Evolutionary conservation across 2,113 vertebrate species (phyloP), one percentile per base, ranked within the genome.

Genomic region (Pterocles burchelli): DNA sequence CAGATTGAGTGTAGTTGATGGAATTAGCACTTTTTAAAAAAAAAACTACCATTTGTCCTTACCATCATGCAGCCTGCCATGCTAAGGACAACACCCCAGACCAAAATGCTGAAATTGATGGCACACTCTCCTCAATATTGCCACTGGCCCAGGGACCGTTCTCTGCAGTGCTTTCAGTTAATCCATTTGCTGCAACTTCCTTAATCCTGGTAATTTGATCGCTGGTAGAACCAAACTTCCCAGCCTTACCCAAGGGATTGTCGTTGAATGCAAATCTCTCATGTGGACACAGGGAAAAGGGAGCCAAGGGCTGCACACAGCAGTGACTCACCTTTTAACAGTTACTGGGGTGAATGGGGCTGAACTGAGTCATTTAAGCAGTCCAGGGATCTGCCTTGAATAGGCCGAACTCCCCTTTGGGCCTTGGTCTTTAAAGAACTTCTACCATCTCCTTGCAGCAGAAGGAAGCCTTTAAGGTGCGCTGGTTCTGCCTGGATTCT

Each of bases 401-500:
- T 19, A 80, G 62, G 43, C 24, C 1, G 2, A 75, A 61, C 31
- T 55, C 17, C 41, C 31, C 24, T 13, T 31, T 38, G 38, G 59
- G 28, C 59, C 13, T 38, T 54, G 46, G 20, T 96, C 70, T 92
- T 72, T 90, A 86, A 94, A 82, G 46, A 83, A 61, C 26, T 89
- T 90, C 29, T 90, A 55, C 92, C 33, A 49, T 84, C 93, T 87
- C 93, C 91, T 93, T 96, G 87, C 97, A 99, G 99, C 98, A 99
- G 85, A 98, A 95, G 61, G 99, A 99, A 92, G 77, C 97, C 62
- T 99, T 99, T 96, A 99, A 98, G 96, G 98, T 98, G 94, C 98
- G 99, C 73, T 99, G 99, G 99, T 99, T 99, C 58, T 97, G 98
- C 93, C 96, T 99, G 97, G 99, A 99, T 92, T 96, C 98, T 34